phyloP scores from a whole-genome alignment of 2,797 vertebrate species.

The Pseudochaenichthys georgianus region DNA sequence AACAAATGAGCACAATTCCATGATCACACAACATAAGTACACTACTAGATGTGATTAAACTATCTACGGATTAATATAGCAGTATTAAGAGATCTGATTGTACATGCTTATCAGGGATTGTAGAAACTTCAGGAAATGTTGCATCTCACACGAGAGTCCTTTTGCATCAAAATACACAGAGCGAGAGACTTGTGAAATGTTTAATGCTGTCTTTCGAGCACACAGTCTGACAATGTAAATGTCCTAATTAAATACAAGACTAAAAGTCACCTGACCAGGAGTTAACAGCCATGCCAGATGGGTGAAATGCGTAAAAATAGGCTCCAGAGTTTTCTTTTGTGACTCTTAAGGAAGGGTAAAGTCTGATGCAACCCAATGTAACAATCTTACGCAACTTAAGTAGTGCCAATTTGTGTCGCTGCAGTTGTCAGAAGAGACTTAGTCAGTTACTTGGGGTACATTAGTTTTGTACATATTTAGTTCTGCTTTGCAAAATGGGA shows the following conservation, averaged over 20 bases:
- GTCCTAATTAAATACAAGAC: conserved; percentile 3
- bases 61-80: not conserved
- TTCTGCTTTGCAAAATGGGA: conserved; percentile 25
- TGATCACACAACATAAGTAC: not conserved
- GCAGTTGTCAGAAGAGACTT: conserved; percentile 32
- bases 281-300: conserved; percentile 17
- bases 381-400: conserved; percentile 51
- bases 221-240: conserved; percentile 1
- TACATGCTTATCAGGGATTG: not conserved
- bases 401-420: conserved; percentile 39
- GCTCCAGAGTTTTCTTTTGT: conserved; percentile 24
- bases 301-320: conserved; percentile 19
- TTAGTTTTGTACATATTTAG: conserved; percentile 16
- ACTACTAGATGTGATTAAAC: not conserved
- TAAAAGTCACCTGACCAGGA: conserved; percentile 8
- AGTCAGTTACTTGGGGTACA: conserved; percentile 12
- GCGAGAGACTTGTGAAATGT: conserved; percentile 5
- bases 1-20: not conserved
- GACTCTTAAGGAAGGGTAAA: conserved; percentile 47
- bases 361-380: conserved; percentile 73
- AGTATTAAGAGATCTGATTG: no score
- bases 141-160: not conserved
- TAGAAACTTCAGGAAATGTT: conserved; percentile 5
- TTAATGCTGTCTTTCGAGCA: conserved; percentile 3
- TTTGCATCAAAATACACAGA: not conserved